phyloP scores from a whole-genome alignment of 2,113 vertebrate species.

The Corynorhinus townsendii region DNA sequence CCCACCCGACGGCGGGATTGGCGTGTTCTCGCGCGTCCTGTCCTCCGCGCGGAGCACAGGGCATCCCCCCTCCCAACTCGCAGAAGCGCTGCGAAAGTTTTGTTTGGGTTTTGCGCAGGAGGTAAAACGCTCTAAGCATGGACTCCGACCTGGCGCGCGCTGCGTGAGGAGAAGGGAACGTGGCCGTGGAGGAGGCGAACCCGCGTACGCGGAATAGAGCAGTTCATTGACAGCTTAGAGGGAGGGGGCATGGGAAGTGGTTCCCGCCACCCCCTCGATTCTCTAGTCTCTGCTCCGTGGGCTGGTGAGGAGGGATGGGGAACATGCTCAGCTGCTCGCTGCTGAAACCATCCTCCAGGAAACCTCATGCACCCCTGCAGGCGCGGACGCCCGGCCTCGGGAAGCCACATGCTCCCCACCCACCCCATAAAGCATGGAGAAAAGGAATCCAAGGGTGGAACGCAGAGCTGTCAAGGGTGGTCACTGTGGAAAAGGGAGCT shows the following conservation, averaged over 20 bases:
- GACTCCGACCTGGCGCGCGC: not conserved
- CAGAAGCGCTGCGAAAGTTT: conserved; percentile 55
- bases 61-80: not conserved
- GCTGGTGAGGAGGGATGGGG: conserved; percentile 17
- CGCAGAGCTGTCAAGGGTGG: not conserved
- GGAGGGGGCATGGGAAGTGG: not conserved
- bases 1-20: not conserved
- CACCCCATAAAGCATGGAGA: not conserved
- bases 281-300: not conserved
- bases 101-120: conserved; percentile 13
- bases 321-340: not conserved
- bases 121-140: not conserved
- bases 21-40: not conserved
- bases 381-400: not conserved
- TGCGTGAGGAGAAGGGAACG: not conserved
- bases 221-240: not conserved
- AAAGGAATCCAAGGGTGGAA: not conserved
- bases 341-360: not conserved
- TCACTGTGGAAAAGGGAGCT: not conserved
- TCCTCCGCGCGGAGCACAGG: not conserved
- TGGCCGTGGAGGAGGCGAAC: not conserved
- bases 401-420: not conserved
- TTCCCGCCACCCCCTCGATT: not conserved
- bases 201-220: not conserved
- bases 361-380: not conserved